These are phyloP conservation scores for Tragopan temminckii DNA, from an alignment of 2,797 vertebrate species.

Conservation along the genomic window DNA sequence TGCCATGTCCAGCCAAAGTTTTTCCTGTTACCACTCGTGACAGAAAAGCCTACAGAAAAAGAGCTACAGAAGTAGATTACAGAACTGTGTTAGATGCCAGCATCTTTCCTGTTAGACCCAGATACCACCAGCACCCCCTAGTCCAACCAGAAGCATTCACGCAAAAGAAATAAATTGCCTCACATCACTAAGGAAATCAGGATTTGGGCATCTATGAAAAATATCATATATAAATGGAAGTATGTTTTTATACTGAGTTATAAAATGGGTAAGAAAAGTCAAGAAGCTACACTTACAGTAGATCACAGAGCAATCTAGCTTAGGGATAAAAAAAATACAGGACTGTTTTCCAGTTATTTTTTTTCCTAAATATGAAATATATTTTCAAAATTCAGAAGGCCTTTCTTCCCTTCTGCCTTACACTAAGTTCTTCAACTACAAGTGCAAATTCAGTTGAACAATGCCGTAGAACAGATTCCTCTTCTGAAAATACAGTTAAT, in stretches of 20 bases:
- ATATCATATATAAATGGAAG: background rate
- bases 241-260: background rate
- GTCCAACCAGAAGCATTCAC: background rate
- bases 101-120: background rate
- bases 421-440: background rate
- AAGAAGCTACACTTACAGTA: background rate
- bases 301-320: background rate
- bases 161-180: background rate
- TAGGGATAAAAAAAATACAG: background rate
- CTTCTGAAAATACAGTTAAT: constrained; percentile 39
- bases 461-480: constrained; percentile 7
- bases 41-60: background rate
- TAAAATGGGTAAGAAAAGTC: background rate
- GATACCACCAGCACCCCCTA: background rate
- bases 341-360: background rate
- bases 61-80: background rate
- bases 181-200: background rate
- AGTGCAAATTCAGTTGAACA: background rate
- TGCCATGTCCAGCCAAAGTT: background rate
- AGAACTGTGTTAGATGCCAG: background rate
- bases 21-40: background rate
- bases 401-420: background rate
- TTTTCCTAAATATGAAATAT: background rate
- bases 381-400: background rate
- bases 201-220: background rate